Percentiles rank a stretch among this genome's conserved stretches.
phyloP scores from a whole-genome alignment of 2,797 vertebrate species.

The Thunnus albacares region DNA sequence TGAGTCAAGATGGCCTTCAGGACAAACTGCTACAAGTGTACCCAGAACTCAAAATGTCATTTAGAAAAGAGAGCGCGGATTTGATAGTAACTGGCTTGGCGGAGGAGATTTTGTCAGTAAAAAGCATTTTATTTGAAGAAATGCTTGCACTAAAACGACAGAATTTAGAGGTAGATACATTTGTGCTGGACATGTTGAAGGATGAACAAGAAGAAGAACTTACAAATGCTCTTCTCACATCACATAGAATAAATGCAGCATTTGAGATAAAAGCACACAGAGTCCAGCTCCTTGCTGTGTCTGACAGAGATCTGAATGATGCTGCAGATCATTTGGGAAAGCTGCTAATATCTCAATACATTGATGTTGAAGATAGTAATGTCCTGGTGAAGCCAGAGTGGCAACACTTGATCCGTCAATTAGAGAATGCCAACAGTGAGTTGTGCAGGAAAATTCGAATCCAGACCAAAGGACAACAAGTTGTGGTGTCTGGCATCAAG shows the following conservation, averaged over 20 bases:
- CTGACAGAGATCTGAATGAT: conserved; percentile 72
- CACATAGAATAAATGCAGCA: conserved; percentile 79
- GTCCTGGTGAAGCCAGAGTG: conserved; percentile 81
- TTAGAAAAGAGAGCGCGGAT: conserved; percentile 49
- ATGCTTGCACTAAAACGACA: conserved; percentile 69
- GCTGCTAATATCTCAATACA: conserved; percentile 67
- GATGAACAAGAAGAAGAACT: conserved; percentile 74
- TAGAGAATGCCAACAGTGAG: conserved; percentile 65
- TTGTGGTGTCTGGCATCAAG: conserved; percentile 85
- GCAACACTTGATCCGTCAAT: conserved; percentile 70
- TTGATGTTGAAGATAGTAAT: conserved; percentile 79
- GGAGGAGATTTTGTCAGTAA: conserved; percentile 84
- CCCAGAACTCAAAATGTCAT: conserved; percentile 83
- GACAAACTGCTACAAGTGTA: conserved; percentile 62
- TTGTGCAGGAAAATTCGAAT: conserved; percentile 68
- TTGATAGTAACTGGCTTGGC: conserved; percentile 84
- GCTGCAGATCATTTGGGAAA: conserved; percentile 82
- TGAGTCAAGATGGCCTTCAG: conserved; percentile 77
- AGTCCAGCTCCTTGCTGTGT: conserved; percentile 79
- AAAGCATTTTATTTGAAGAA: conserved; percentile 78
- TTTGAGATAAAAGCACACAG: conserved; percentile 75
- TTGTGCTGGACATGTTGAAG: conserved; percentile 83
- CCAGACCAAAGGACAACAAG: conserved; percentile 52
- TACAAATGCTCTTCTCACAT: conserved; percentile 82
- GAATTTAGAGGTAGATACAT: conserved; percentile 63